phyloP scores from a whole-genome alignment of 2,797 vertebrate species.

The Ataeniobius toweri region DNA sequence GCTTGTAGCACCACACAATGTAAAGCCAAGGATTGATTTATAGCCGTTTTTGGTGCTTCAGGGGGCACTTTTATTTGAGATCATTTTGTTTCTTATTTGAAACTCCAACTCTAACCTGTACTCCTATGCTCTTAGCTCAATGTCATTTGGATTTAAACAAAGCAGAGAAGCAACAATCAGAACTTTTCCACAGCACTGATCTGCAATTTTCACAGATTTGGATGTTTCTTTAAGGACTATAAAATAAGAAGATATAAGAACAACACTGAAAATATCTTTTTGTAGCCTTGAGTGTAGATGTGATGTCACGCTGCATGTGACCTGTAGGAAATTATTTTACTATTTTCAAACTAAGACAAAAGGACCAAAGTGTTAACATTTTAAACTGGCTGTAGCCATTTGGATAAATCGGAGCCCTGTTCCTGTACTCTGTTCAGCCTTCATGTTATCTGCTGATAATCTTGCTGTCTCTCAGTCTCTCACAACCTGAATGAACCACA shows the following conservation, averaged over 20 bases:
- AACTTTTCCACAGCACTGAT: neutral
- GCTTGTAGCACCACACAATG: constrained; percentile 19
- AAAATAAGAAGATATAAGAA: neutral
- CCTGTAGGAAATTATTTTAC: too few species aligned
- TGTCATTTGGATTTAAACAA: too few species aligned
- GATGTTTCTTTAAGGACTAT: neutral
- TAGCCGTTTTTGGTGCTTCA: constrained; percentile 15
- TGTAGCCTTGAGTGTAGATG: too few species aligned
- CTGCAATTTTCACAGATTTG: neutral
- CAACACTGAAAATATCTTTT: neutral
- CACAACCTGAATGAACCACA: too few species aligned
- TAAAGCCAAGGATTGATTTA: constrained; percentile 27
- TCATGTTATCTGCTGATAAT: neutral
- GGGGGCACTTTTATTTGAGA: constrained; percentile 24
- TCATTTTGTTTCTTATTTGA: constrained; percentile 18
- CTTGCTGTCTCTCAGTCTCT: neutral
- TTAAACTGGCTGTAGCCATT: too few species aligned
- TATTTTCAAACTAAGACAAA: too few species aligned
- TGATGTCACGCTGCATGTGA: too few species aligned
- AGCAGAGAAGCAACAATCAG: neutral
- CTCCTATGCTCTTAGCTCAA: neutral
- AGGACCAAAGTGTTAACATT: too few species aligned
- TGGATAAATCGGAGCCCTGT: too few species aligned
- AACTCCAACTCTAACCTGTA: constrained; percentile 7
- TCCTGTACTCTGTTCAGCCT: neutral